Base-by-base conservation (phyloP, 2,888 invertebrate genomes). In the Meta bourneti region DNA sequence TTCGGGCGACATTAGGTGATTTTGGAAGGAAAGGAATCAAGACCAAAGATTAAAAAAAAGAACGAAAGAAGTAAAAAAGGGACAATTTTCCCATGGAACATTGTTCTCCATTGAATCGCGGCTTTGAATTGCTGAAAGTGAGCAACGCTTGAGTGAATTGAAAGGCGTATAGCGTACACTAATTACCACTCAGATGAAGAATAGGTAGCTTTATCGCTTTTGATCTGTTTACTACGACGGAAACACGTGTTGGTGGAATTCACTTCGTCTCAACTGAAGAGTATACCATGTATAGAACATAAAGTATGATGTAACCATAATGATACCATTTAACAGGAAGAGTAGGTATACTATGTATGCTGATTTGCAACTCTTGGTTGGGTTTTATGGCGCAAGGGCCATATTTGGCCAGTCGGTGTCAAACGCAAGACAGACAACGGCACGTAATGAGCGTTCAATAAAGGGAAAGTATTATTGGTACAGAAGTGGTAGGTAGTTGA, bases 51-150 rank as follows among this genome's bases (percentile, higher is more conserved):
- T 34, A n/a, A 72, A 71, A 79, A 80, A 74, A 72, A 90, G 8
- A 78, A 61, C 19, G 69, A 77, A 80, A 75, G 34, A 72, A 72
- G 48, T n/a, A 19, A 74, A 78, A 61, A 48, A 61, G n/a, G 89
- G 52, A 79, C 72, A 89, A 90, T 84, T 89, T 61, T 84, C 75
- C 78, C 71, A 7, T 34, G 79, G 49, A 61, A 90, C 90, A 90
- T 79, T 90, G 85, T 85, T 72, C 72, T 61, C 83, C 74, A 74
- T n/a, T 75, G 80, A 52, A 19, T n/a, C 77, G 71, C 78, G 13
- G 54, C 34, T 20, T 70, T 52, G 88, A 88, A 88, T 87, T 87
- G 83, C 13, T 6, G 20, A 48, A 16, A 48, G n/a, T 70, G 5
- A 11, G 34, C 70, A 74, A 84, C 52, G 83, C 74, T 74, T 54